Conservation (phyloP, 1,140 invertebrate genomes). For the Drosophila dunni region DNA sequence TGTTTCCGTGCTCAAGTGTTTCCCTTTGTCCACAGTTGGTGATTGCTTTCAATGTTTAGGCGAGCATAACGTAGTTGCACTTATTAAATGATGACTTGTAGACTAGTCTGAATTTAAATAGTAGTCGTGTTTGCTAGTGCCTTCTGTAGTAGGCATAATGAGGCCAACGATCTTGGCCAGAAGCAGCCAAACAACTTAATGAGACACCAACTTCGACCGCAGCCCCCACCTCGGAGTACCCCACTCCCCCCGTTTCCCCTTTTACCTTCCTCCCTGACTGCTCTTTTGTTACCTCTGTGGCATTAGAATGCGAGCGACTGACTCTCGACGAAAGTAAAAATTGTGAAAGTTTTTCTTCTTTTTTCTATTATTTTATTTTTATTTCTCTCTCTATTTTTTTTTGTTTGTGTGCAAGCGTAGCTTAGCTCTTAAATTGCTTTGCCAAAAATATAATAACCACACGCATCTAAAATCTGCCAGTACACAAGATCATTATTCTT, state of each 20-base stretch:
- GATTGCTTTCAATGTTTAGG: constrained; percentile 47
- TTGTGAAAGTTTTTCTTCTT: constrained; percentile 67
- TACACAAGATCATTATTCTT: constrained; percentile 47
- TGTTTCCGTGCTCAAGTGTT: constrained; percentile 16
- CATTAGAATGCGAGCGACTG: constrained; percentile 51
- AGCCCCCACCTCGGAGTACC: constrained; percentile 11
- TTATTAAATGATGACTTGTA: constrained; percentile 44
- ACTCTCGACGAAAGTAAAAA: constrained; percentile 56
- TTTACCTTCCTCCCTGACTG: background rate
- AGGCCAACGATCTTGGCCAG: constrained; percentile 71
- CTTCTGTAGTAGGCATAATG: constrained; percentile 55
- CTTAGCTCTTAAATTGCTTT: constrained; percentile 40
- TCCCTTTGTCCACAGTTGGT: constrained; percentile 50
- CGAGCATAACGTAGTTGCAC: constrained; percentile 73
- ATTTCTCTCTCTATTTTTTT: background rate
- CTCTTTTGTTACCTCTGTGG: constrained; percentile 24
- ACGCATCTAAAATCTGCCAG: constrained; percentile 39
- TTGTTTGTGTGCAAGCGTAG: constrained; percentile 26
- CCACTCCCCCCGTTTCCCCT: background rate
- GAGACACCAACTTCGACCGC: constrained; percentile 44
- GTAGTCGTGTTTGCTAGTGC: background rate
- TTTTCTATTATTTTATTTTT: background rate
- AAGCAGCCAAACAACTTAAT: constrained; percentile 71
- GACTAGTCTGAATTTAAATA: background rate
- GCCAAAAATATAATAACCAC: constrained; percentile 52